Percentiles rank a stretch among this genome's conserved stretches.
These are phyloP conservation scores for Micronycteris hirsuta DNA, from an alignment of 2,113 vertebrate species.

Conservation along the genomic window DNA sequence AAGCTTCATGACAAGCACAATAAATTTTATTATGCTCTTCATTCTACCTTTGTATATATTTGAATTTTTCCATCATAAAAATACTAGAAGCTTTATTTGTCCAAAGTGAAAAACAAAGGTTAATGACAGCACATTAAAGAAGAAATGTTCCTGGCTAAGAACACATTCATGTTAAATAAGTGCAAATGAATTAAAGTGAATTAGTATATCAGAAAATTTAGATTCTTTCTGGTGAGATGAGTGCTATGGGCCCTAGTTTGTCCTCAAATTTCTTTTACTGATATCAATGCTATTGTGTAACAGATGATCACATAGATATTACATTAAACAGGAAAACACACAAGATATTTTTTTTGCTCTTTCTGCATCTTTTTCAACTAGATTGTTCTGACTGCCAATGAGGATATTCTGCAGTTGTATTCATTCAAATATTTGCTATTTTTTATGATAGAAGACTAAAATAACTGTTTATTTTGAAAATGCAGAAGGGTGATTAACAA, in stretches of 20 bases:
- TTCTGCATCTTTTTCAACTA: background rate
- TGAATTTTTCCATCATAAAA: background rate
- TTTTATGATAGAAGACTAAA: background rate
- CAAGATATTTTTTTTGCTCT: background rate
- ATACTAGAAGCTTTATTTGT: background rate
- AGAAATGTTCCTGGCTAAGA: background rate
- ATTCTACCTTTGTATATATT: background rate
- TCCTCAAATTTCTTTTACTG: background rate
- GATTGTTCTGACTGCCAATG: background rate
- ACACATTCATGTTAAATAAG: background rate
- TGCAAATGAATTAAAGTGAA: background rate
- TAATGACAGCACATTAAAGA: background rate
- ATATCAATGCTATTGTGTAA: background rate
- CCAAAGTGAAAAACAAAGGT: background rate
- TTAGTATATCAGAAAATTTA: background rate
- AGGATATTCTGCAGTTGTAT: background rate
- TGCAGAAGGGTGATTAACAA: background rate
- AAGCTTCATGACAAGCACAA: background rate
- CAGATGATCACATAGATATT: background rate
- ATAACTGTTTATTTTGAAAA: background rate
- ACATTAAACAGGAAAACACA: background rate
- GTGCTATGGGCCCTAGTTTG: background rate
- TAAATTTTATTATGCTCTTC: background rate
- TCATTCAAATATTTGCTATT: background rate
- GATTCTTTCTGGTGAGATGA: background rate